Evolutionary conservation across 2,113 vertebrate genomes (phyloP).

Genomic region (Pangasianodon hypophthalmus): DNA sequence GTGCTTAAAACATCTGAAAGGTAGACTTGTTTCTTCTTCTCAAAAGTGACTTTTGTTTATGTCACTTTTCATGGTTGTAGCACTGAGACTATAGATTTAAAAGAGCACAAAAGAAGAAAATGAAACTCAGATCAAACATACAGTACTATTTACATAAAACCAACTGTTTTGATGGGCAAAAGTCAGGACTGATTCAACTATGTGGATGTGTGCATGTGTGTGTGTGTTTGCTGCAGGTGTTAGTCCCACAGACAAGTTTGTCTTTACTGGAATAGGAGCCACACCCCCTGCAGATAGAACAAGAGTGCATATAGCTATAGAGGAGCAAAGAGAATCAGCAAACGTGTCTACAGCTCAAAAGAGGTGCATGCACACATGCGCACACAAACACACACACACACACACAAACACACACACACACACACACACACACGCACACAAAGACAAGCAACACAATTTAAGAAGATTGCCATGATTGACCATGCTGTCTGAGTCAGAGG

Average conservation of each 20-base stretch:
- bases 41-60: background rate
- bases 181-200: background rate
- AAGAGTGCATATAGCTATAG: background rate
- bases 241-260: conserved; percentile 50
- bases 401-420: background rate
- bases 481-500: background rate
- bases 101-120: background rate
- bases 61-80: background rate
- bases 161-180: background rate
- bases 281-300: conserved; percentile 19
- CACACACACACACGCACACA: background rate
- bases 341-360: background rate
- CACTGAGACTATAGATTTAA: background rate
- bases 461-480: background rate
- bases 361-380: conserved; percentile 19
- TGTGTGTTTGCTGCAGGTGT: conserved; percentile 45
- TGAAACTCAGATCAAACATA: background rate
- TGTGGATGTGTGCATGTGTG: conserved; percentile 6
- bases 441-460: background rate
- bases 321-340: background rate
- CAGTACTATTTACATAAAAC: background rate
- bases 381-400: background rate
- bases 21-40: background rate
- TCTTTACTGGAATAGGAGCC: conserved; percentile 47
- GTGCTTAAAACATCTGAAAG: background rate